Evolutionary conservation across 2,113 vertebrate genomes (phyloP), one percentile per base, ranked within the genome.

Genomic region (Brienomyrus longianalis): DNA sequence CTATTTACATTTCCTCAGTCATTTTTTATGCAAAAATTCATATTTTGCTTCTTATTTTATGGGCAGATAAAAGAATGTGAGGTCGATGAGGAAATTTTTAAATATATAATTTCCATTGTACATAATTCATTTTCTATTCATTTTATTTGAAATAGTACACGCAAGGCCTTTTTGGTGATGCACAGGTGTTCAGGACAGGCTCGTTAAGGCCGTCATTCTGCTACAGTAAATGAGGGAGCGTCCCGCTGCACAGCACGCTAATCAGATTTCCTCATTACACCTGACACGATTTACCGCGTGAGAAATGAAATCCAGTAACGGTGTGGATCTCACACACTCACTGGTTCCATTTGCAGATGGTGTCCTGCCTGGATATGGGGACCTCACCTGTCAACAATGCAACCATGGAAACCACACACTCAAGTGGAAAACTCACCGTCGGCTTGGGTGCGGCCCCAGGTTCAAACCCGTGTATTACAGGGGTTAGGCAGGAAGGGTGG

Each of bases 301-400:
- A 31, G 48, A 8, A 52, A 56, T 56, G 27, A 54, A 87, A 87
- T 56, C 27, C 51, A 54, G 47, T 54, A 27, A 56, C 48, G 31
- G 47, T 87, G 51, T 17, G n/a, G 51, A 15, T 48, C 83, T 87
- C 21, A 35, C 23, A 48, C 6, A 7, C 85, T 13, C 50, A 54
- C 35, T n/a, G 56, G 39, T 15, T 66, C 54, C 35, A 47, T 39
- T 66, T 21, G 56, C 87, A 88, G 87, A 88, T 88, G 87, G 87
- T 45, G 39, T 43, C 17, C 56, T 39, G 59, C 87, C 54, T 88
- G 87, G 56, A 88, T 45, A 43, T n/a, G 56, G 15, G 54, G 39
- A 88, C 59, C 39, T 88, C 87, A 45, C 54, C 7, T 62, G 87
- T 62, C 87, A 59, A 39, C 52, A 21, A 13, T 52, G 27, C 86